Conservation (phyloP, 2,113 vertebrate species). For the Saimiri boliviensis region DNA sequence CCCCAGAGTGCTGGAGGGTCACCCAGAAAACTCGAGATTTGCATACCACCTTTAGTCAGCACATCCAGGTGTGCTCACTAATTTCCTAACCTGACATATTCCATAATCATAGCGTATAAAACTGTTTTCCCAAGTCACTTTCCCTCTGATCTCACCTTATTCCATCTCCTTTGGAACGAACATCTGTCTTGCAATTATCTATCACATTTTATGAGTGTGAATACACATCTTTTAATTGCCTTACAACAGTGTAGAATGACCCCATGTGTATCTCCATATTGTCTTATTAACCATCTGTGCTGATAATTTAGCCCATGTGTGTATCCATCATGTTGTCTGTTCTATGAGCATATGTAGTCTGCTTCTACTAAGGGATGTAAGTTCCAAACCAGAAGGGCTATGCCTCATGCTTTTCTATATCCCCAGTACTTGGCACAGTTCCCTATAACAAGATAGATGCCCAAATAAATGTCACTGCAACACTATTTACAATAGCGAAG, state of each 20-base stretch:
- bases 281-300: not conserved
- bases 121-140: too few relatives aligned
- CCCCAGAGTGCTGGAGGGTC: not conserved
- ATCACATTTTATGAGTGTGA: not conserved
- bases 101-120: not conserved
- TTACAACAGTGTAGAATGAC: not conserved
- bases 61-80: not conserved
- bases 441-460: not conserved
- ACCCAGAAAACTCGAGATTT: not conserved
- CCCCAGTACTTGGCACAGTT: not conserved
- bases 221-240: not conserved
- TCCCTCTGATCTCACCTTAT: not conserved
- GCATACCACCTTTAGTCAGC: not conserved
- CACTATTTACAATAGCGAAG: too few relatives aligned
- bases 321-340: not conserved
- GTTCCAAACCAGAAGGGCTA: not conserved
- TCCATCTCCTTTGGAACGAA: not conserved
- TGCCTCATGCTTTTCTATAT: not conserved
- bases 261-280: fast-evolving
- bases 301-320: not conserved
- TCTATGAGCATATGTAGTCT: not conserved
- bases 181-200: not conserved
- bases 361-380: not conserved
- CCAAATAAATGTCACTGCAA: not conserved
- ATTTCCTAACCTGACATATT: not conserved